Evolutionary conservation across 2,113 vertebrate genomes (phyloP), one percentile per base, ranked within the genome.

Genomic region (Cinclus mexicanus): DNA sequence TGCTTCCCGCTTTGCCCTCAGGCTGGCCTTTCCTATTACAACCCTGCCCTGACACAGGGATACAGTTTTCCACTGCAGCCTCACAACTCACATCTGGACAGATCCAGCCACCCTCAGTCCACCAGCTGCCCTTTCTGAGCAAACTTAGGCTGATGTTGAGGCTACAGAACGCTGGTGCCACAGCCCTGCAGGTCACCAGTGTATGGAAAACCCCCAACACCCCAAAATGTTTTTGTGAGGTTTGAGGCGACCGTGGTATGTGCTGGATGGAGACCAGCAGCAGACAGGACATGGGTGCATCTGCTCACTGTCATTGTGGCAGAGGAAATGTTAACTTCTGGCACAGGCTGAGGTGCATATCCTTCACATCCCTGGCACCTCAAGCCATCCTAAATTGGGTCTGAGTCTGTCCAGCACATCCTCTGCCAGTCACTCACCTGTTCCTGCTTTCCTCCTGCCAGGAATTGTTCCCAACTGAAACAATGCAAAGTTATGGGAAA

Each of bases 1-100:
- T 7, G 12, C 46, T 57, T 90, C 41, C 63, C 6, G 29, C 46
- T 93, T 83, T 92, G 83, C 92, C 86, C 83, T 77, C 64, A 74
- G 90, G 86, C 75, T 94, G 96, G 75, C 64, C 90, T 81, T 95
- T 95, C 90, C 79, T 88, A 33, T 90, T 79, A 21, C 35, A 57
- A 63, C 75, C 35, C 71, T 50, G 39, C 82, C 79, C 50, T 89
- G 90, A 86, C 83, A 81, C 46, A 15, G 21, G 6, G 63, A 47
- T 41, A 9, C 7, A 16, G 68, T 33, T 90, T 79, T 69, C 70
- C 70, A 76, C 3, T 19, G 25, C n/a, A 52, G 74, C 76, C 56
- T 69, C 4, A 2, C 33, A 68, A 65, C 17, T 64, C 44, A 52
- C 3, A 7, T 46, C 4, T 14, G 46, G 63, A 25, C 35, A 75